phyloP scores from a whole-genome alignment of 2,113 vertebrate genomes.

The Lepidothrix coronata region DNA sequence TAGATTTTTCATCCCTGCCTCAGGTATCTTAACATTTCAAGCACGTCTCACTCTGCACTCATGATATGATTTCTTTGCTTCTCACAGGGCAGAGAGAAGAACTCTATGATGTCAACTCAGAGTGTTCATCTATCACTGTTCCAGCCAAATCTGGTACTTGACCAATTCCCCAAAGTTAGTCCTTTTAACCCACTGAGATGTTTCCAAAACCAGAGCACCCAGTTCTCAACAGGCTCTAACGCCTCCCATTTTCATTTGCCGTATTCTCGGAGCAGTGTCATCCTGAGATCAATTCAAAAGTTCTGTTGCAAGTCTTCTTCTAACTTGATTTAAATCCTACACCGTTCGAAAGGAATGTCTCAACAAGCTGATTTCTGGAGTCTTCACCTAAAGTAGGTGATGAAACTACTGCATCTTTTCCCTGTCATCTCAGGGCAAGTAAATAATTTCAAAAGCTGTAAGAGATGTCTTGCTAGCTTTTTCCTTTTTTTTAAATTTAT shows the following conservation, averaged over 20 bases:
- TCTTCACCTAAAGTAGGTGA: neutral
- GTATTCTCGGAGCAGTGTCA: neutral
- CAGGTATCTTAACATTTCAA: neutral
- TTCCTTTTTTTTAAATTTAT: fast-evolving
- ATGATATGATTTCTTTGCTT: neutral
- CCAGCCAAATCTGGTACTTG: neutral
- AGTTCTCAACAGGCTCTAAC: neutral
- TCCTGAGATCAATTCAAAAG: neutral
- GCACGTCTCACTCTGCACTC: neutral
- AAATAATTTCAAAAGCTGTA: neutral
- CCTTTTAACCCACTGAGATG: neutral
- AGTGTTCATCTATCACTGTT: neutral
- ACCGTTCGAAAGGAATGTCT: neutral
- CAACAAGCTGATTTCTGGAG: neutral
- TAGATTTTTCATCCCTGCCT: neutral
- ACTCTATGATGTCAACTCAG: neutral
- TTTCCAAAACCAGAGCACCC: neutral
- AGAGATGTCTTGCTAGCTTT: neutral
- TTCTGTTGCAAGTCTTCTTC: neutral
- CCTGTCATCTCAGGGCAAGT: neutral
- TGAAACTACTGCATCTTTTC: neutral
- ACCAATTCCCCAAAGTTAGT: neutral
- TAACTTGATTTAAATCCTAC: neutral
- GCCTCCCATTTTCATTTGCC: neutral
- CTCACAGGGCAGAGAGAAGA: neutral